These are phyloP conservation scores for Embidobia sp. DNA, from an alignment of 2,888 invertebrate genomes.

Conservation along the genomic window DNA sequence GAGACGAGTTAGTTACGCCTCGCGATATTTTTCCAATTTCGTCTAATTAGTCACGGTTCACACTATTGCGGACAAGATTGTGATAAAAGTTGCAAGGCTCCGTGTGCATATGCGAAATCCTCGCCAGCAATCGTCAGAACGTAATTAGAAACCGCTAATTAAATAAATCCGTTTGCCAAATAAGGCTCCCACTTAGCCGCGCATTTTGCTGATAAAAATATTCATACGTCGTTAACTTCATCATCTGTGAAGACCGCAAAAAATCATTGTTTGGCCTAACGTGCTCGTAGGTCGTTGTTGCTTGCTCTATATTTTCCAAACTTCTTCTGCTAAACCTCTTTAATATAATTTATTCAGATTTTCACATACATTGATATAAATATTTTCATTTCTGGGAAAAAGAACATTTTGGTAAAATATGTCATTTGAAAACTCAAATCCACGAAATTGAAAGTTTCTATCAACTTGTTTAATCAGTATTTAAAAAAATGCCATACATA, in stretches of 20 bases:
- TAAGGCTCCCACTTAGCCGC: constrained; percentile 13
- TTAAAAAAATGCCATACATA: no score
- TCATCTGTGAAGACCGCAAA: constrained; percentile 4
- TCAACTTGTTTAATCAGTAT: no score
- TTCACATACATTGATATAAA: no score
- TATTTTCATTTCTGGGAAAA: no score
- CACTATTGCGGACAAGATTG: constrained; percentile 56
- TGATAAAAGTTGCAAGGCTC: constrained; percentile 65
- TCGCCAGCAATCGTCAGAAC: constrained; percentile 46
- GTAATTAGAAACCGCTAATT: constrained; percentile 66
- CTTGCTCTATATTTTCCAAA: no score
- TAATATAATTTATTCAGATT: no score
- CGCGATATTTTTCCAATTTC: constrained; percentile 55
- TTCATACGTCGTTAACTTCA: constrained; percentile 30
- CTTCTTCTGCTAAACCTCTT: no score
- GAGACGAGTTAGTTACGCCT: constrained; percentile 61
- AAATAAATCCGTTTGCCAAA: constrained; percentile 50
- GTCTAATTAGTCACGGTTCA: constrained; percentile 69
- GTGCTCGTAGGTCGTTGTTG: no score
- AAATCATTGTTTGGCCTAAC: constrained; percentile 4
- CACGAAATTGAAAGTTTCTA: no score
- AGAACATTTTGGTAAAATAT: no score
- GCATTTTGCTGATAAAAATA: constrained; percentile 17
- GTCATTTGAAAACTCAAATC: no score
- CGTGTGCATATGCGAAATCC: constrained; percentile 57